Evolutionary conservation across 1,140 invertebrate species (phyloP).

Genomic region (silkworm (Bombyx mori)): ASM3026992v2 NC_085123.1:11491501-11492000

Average conservation of each 20-base stretch:
- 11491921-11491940: neutral
- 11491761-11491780: constrained; percentile 21
- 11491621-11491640: constrained; percentile 20
- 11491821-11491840: constrained; percentile 20
- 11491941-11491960: neutral
- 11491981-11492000: neutral
- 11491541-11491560: constrained; percentile 32
- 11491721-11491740: constrained; percentile 17
- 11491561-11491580: constrained; percentile 34
- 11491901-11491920: constrained; percentile 5
- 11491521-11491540: constrained; percentile 40
- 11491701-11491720: constrained; percentile 22
- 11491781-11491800: constrained; percentile 16
- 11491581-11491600: constrained; percentile 77
- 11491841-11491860: constrained; percentile 15
- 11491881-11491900: constrained; percentile 22
- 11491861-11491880: constrained; percentile 12
- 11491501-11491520: constrained; percentile 36
- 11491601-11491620: constrained; percentile 75
- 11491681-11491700: constrained; percentile 44
- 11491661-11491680: constrained; percentile 57
- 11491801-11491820: constrained; percentile 18
- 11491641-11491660: constrained; percentile 41
- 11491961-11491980: neutral
- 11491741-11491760: constrained; percentile 26